phyloP scores from a whole-genome alignment of 2,113 vertebrate genomes.

The Sphyrna mokarran region DNA sequence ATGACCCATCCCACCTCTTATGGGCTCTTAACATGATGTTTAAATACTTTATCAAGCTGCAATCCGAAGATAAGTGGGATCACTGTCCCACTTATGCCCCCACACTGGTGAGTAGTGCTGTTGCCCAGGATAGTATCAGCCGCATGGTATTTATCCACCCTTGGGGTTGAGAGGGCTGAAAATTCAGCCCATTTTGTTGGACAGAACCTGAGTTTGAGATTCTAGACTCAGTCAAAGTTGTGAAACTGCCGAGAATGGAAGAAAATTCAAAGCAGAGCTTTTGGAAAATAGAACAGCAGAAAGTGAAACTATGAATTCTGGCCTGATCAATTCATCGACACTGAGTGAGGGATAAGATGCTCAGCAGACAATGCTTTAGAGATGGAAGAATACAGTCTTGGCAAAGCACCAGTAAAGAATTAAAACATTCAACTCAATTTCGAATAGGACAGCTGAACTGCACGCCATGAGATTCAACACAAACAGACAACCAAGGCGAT shows the following conservation, averaged over 20 bases:
- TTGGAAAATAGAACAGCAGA: neutral
- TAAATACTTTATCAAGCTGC: no score
- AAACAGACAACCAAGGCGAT: neutral
- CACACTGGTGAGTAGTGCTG: no score
- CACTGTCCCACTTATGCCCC: no score
- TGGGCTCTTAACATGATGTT: no score
- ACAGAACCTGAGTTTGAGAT: neutral
- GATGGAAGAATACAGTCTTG: neutral
- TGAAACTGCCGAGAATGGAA: neutral
- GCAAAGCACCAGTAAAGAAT: neutral
- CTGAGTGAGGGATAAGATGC: neutral
- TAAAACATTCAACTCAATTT: neutral
- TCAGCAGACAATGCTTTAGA: neutral
- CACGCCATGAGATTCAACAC: neutral
- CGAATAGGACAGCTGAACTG: neutral
- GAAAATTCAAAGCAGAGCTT: neutral
- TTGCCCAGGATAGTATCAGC: no score
- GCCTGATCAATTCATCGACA: neutral
- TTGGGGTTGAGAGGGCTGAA: no score
- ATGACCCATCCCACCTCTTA: no score
- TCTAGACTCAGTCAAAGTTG: neutral
- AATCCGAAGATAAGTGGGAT: no score
- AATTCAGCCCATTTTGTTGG: neutral
- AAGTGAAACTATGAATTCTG: neutral
- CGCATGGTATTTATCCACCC: no score